Evolutionary conservation across 2,113 vertebrate genomes (phyloP), one percentile per base, ranked within the genome.

Genomic region (Rattus rattus): DNA sequence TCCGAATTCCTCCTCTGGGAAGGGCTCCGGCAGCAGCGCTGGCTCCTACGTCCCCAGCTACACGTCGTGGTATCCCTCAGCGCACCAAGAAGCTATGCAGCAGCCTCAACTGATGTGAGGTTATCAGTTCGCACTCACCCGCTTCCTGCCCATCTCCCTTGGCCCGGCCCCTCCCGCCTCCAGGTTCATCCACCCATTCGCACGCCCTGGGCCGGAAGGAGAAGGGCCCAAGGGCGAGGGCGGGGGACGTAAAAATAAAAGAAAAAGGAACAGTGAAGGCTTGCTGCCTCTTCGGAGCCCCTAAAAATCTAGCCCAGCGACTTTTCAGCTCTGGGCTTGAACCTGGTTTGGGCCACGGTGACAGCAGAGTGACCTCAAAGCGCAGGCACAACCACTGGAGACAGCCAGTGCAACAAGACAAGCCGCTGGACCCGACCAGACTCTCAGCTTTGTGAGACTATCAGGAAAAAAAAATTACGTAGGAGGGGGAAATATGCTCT

Each of bases 61-160:
- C 99, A 99, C 99, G 88, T 99, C 99, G 43, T 99, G 99, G 99
- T 99, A 99, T 88, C 99, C 99, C 84, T 99, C 99, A 91, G 98
- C 99, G 81, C 99, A 99, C 98, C 99, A 99, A 99, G 99, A 99
- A 99, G 99, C 99, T 99, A 99, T 99, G 99, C 99, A 99, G 99
- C 99, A 99, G 98, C 99, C 99, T 83, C 99, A 99, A 85, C 99
- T 99, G 96, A 99, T 99, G 99, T 99, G 99, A 99, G 91, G 98
- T 94, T 96, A 97, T 96, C 97, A 43, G 92, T 80, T 61, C 2
- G 28, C 73, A 65, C 63, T 67, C 20, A 52, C 93, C 97, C 91
- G 84, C 92, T 97, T 96, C 97, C 67, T 90, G 88, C 87, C 84
- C 47, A 1, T 72, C 81, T 94, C 86, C 91, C 91, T 79, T 13